These are phyloP conservation scores for Climacteris rufus DNA, from an alignment of 2,113 vertebrate genomes.

Conservation along the genomic window DNA sequence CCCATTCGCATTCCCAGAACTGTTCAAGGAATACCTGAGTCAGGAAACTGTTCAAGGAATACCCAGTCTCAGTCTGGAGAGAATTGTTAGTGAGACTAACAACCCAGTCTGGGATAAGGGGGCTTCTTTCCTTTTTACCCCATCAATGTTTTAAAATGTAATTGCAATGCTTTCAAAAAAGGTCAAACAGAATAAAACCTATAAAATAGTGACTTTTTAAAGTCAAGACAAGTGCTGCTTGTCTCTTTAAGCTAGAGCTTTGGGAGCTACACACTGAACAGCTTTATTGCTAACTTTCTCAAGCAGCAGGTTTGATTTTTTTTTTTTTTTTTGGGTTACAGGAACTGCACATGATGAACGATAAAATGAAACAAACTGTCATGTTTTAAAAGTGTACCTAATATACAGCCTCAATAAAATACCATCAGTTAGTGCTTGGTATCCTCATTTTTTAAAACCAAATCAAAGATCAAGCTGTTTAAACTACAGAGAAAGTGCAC, in stretches of 20 bases:
- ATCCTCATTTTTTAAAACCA: not conserved
- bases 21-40: not conserved
- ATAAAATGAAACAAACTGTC: not conserved
- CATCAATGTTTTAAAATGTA: not conserved
- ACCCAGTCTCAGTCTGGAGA: not conserved
- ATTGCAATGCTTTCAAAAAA: not conserved
- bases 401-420: not conserved
- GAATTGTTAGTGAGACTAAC: not conserved
- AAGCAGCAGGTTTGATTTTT: not conserved
- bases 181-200: not conserved
- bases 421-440: not conserved
- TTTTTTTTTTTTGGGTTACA: not conserved
- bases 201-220: not conserved
- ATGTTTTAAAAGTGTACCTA: not conserved
- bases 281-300: not conserved
- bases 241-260: not conserved
- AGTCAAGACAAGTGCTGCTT: not conserved
- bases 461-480: not conserved
- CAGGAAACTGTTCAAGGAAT: not conserved
- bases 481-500: not conserved
- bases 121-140: not conserved
- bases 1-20: not conserved
- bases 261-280: rapidly evolving
- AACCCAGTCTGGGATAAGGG: not conserved
- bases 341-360: not conserved